Conservation (phyloP, 2,888 invertebrate genomes). For the Matsumyia berberina region DNA sequence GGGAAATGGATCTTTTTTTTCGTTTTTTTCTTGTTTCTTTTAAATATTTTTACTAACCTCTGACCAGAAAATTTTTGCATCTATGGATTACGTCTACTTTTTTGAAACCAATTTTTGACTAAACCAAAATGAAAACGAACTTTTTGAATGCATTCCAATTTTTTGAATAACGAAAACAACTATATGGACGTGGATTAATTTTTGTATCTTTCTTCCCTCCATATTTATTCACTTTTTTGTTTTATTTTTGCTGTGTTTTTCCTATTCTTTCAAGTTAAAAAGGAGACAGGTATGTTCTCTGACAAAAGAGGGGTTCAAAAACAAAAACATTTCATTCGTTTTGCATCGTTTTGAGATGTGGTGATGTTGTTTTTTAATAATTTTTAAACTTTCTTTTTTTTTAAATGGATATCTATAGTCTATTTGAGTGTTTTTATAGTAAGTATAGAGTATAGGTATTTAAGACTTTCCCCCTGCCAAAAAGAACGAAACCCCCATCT, state of each 20-base stretch:
- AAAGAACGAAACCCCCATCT: neutral
- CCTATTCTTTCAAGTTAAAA: conserved; percentile 58
- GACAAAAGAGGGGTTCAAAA: conserved; percentile 43
- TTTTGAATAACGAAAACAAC: conserved; percentile 53
- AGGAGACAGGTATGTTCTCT: conserved; percentile 77
- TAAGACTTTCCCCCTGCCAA: neutral
- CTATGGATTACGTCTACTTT: conserved; percentile 56
- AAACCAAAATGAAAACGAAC: conserved; percentile 24
- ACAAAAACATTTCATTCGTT: conserved; percentile 58
- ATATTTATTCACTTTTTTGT: conserved; percentile 39
- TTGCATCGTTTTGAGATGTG: conserved; percentile 76
- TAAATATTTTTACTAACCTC: conserved; percentile 41
- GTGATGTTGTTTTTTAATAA: conserved; percentile 69
- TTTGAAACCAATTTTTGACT: conserved; percentile 54
- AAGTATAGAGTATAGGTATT: conserved; percentile 63
- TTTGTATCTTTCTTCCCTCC: conserved; percentile 56
- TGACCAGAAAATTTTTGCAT: conserved; percentile 67
- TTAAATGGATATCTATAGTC: conserved; percentile 34
- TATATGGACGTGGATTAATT: conserved; percentile 68
- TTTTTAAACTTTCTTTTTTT: conserved; percentile 32
- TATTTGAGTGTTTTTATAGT: conserved; percentile 38
- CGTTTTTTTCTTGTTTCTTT: conserved; percentile 44
- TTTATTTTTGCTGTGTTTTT: conserved; percentile 61
- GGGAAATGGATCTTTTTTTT: conserved; percentile 60
- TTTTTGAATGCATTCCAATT: conserved; percentile 76